Conservation (phyloP, 2,113 vertebrate genomes). For the Halichoerus grypus region DNA sequence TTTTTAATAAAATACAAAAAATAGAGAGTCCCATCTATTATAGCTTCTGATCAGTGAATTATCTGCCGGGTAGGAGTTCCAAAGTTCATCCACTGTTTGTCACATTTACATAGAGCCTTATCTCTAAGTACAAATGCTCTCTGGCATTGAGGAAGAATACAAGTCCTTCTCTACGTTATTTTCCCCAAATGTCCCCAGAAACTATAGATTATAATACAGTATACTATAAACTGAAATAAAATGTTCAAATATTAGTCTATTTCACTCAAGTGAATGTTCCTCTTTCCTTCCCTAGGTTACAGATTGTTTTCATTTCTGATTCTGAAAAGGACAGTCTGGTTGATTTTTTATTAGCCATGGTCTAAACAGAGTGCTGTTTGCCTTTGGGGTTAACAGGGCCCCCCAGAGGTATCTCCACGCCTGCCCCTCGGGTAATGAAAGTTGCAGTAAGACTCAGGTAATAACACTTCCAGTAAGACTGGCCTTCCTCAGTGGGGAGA, state of each 20-base stretch:
- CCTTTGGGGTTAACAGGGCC: background rate
- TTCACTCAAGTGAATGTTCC: background rate
- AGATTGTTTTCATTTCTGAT: slow-evolving; percentile 45
- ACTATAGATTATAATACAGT: background rate
- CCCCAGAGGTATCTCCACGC: background rate
- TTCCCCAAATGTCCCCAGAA: background rate
- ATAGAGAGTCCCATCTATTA: background rate
- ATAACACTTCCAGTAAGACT: background rate
- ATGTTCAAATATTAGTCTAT: background rate
- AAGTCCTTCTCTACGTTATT: background rate
- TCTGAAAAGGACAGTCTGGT: background rate
- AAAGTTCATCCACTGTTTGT: slow-evolving; percentile 9
- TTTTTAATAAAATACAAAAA: background rate
- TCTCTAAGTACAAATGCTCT: slow-evolving; percentile 1
- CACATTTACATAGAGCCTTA: slow-evolving; percentile 48
- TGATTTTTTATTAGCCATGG: background rate
- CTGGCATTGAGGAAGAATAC: background rate
- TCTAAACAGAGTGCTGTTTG: background rate
- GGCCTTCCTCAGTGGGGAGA: background rate
- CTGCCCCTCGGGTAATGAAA: background rate
- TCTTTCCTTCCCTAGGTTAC: background rate
- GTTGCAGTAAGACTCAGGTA: background rate
- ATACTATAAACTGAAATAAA: background rate
- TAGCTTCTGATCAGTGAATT: background rate
- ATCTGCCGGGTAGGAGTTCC: background rate